A percentile compares a stretch with the other conserved stretches of the same genome.
phyloP scores from a whole-genome alignment of 2,113 vertebrate species.

The Aythya baeri region DNA sequence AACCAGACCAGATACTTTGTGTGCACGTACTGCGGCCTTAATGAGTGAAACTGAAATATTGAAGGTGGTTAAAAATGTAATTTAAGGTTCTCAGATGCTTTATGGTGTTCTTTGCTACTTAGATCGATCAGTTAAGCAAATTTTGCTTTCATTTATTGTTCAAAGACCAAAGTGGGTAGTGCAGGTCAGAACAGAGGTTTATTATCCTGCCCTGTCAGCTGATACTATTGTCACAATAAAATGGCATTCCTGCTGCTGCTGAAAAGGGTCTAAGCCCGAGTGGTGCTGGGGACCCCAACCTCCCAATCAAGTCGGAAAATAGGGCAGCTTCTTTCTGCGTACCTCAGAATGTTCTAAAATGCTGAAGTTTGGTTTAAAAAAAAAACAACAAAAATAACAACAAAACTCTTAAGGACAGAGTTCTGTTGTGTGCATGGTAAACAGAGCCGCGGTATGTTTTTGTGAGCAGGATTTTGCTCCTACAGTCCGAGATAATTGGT shows the following conservation, averaged over 20 bases:
- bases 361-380: background rate
- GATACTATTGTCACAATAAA: background rate
- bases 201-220: background rate
- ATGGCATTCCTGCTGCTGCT: background rate
- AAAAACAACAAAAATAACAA: background rate
- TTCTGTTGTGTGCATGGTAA: background rate
- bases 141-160: background rate
- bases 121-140: background rate
- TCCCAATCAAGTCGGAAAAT: background rate
- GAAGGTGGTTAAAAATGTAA: background rate
- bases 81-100: background rate
- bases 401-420: background rate
- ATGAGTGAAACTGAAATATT: background rate
- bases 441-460: accelerated
- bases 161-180: background rate
- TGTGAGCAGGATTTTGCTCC: background rate
- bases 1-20: accelerated
- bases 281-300: background rate
- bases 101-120: background rate
- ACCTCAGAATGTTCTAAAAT: background rate
- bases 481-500: background rate
- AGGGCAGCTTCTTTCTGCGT: background rate
- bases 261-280: background rate
- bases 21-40: accelerated
- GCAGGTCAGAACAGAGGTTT: background rate